Evolutionary conservation across 2,888 invertebrate genomes (phyloP).

Genomic region (Koerneria pararmatus): DNA sequence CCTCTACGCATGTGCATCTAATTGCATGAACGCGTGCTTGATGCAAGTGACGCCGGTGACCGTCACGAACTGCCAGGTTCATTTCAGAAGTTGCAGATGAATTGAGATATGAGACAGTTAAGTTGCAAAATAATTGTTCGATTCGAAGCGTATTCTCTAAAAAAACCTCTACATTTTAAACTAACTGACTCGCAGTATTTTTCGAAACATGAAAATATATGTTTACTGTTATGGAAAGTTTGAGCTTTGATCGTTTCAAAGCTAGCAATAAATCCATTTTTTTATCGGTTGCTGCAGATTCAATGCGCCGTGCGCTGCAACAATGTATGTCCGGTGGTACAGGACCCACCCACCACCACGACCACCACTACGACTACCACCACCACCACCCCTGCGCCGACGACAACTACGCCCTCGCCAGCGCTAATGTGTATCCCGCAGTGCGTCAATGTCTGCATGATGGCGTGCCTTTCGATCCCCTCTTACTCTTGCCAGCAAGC

Average conservation of each 20-base stretch:
- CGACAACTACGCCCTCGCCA: neutral
- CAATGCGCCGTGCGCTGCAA: conserved; percentile 6
- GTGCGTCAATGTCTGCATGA: conserved; percentile 9
- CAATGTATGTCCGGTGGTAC: conserved; percentile 10
- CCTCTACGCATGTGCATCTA: conserved; percentile 10
- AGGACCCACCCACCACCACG: neutral
- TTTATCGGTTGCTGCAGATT: neutral
- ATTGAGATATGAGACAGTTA: too few species aligned
- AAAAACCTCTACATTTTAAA: too few species aligned
- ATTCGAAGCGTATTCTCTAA: too few species aligned
- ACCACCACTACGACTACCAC: neutral
- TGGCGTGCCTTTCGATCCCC: neutral
- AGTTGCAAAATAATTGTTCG: too few species aligned
- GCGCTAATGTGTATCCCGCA: neutral
- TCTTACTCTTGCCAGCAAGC: neutral
- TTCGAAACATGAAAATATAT: too few species aligned
- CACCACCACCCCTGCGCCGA: neutral
- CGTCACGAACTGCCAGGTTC: too few species aligned
- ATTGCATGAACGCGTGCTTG: conserved; percentile 11
- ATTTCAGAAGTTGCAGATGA: too few species aligned
- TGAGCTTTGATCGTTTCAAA: too few species aligned
- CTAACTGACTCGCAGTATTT: too few species aligned
- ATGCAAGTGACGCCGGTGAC: too few species aligned
- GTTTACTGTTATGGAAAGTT: too few species aligned
- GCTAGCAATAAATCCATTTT: too few species aligned